These are phyloP conservation scores for Cebidichthys violaceus DNA, from an alignment of 2,113 vertebrate species.

Conservation along the genomic window DNA sequence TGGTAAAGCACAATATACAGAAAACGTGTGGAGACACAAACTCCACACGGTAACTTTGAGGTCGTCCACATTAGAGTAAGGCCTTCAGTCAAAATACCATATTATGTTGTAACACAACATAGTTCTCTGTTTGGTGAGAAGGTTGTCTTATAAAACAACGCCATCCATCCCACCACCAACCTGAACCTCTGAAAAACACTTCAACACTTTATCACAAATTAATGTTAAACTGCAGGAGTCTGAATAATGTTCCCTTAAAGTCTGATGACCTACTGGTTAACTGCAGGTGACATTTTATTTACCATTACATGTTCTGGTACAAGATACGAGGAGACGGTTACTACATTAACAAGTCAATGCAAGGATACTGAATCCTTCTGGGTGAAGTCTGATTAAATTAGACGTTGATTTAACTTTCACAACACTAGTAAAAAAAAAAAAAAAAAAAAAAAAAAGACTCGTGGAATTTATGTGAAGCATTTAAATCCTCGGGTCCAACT, in stretches of 20 bases:
- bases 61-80: not conserved
- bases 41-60: not conserved
- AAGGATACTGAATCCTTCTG: conserved; percentile 51
- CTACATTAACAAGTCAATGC: conserved; percentile 44
- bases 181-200: not conserved
- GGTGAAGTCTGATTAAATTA: conserved; percentile 58
- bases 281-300: conserved; percentile 60
- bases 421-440: conserved; percentile 78
- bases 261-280: conserved; percentile 35
- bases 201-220: not conserved
- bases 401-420: conserved; percentile 72
- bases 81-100: not conserved
- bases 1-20: not conserved
- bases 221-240: conserved; percentile 25
- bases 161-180: not conserved
- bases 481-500: conserved; percentile 68
- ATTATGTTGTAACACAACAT: not conserved
- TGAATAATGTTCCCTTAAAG: not conserved
- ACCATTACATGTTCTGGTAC: conserved; percentile 42
- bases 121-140: not conserved
- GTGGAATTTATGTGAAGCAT: conserved; percentile 70
- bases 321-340: conserved; percentile 48
- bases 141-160: not conserved
- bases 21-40: not conserved
- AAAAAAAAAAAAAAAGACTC: conserved; percentile 73